Base-by-base conservation (phyloP, 2,113 vertebrate species). In the Leptobrachium leishanense region DNA sequence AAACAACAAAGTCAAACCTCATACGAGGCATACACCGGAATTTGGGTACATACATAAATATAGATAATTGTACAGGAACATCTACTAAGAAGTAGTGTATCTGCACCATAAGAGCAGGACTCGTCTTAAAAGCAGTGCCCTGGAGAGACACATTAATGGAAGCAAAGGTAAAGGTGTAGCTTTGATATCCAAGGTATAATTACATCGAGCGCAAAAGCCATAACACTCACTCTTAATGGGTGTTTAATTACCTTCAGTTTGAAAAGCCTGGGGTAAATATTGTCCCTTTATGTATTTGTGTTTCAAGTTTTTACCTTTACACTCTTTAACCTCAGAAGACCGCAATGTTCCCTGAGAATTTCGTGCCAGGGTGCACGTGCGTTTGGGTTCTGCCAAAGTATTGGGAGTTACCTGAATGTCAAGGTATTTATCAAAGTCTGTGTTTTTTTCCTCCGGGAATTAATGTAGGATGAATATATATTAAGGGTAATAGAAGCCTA, bases 81-180 rank as follows among this genome's bases (percentile, higher is more conserved):
- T 31, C 20, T 31, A 31, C 20, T 31, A 31, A 31, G 20, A 31
- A 31, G 20, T 31, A 31, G 20, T 31, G 20, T 31, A 1, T 31
- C 20, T 31, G 9, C 55, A 39, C 15, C 9, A 10, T 68, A 68
- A 42, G 7, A 57, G 10, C 12, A 68, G 67, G 68, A 66, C 53
- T 40, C 20, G 43, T 59, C 55, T 1, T 15, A 15, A 55, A 50
- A 59, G 11, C 2, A 5, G 8, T 20, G 67, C 76, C 76, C 76
- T 69, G 4, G 31, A 57, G 76, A 71, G 55, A 9, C 12, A 43
- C 54, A 20, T 46, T 69, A 68, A 76, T 76, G 65, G 12, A 55
- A 57, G 43, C 68, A 76, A 69, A 53, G 13, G 65, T 43, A 39
- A 67, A 66, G 66, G 65, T 76, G 53, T 12, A 59, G 43, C 2